Conservation (phyloP, 2,888 invertebrate genomes). For the Scelioninae gen. 1 region DNA sequence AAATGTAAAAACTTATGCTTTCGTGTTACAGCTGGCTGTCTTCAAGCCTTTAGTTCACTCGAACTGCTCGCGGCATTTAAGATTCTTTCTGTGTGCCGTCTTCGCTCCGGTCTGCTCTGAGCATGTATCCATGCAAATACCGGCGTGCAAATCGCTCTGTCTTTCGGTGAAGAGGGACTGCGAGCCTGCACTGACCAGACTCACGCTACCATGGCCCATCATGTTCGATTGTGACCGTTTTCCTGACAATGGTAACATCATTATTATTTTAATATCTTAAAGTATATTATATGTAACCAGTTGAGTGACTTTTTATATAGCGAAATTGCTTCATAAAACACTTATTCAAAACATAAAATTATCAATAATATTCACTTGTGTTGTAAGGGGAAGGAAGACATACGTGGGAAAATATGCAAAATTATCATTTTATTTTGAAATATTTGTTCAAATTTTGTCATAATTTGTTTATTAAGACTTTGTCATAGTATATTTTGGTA, state of each 20-base stretch:
- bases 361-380: too few relatives aligned
- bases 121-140: slow-evolving; percentile 92
- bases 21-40: slow-evolving; percentile 88
- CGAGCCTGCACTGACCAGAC: slow-evolving; percentile 87
- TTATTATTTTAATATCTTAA: neutral
- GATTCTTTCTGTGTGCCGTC: slow-evolving; percentile 95
- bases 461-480: too few relatives aligned
- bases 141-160: slow-evolving; percentile 94
- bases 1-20: slow-evolving; percentile 56
- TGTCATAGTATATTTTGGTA: too few relatives aligned
- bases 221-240: slow-evolving; percentile 92
- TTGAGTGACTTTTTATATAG: too few relatives aligned
- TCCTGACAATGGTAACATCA: slow-evolving; percentile 87
- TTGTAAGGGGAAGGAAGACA: too few relatives aligned
- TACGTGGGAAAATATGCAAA: too few relatives aligned
- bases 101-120: slow-evolving; percentile 96
- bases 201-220: slow-evolving; percentile 88
- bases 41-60: slow-evolving; percentile 90
- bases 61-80: slow-evolving; percentile 91
- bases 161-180: slow-evolving; percentile 91
- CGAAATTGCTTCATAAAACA: too few relatives aligned
- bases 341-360: too few relatives aligned
- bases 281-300: too few relatives aligned
- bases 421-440: too few relatives aligned
- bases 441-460: too few relatives aligned